These are phyloP conservation scores for Brachyptera putata DNA, from an alignment of 2,888 invertebrate species.

Conservation along the genomic window DNA sequence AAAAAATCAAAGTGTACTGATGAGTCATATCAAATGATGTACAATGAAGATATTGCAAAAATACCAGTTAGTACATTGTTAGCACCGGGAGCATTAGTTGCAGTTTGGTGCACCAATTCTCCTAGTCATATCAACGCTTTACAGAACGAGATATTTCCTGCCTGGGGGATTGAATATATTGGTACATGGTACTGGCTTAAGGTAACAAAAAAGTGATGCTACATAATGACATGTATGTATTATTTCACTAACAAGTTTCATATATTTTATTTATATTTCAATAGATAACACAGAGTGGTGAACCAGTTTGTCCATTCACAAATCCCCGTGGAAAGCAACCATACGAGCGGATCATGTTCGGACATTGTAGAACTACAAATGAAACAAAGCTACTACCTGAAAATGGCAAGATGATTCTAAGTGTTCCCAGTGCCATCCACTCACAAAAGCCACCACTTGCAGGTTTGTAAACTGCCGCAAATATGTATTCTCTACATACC, in stretches of 20 bases:
- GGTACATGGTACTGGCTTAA: constrained; percentile 89
- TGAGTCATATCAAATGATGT: constrained; percentile 66
- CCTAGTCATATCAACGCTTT: constrained; percentile 63
- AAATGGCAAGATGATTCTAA: constrained; percentile 62
- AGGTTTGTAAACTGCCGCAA: constrained; percentile 47
- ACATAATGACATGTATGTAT: background rate
- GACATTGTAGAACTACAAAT: constrained; percentile 38
- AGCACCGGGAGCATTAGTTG: constrained; percentile 62
- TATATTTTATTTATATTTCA: background rate
- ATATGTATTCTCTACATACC: too few relatives aligned
- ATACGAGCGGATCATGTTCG: constrained; percentile 75
- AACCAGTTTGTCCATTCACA: constrained; percentile 64
- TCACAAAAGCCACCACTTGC: constrained; percentile 91
- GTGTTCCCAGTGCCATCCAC: constrained; percentile 87
- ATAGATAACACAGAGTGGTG: constrained; percentile 63
- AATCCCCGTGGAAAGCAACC: constrained; percentile 74
- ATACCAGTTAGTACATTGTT: constrained; percentile 66
- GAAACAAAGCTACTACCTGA: constrained; percentile 36
- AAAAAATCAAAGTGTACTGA: constrained; percentile 59
- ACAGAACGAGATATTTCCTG: constrained; percentile 66
- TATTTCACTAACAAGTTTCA: background rate
- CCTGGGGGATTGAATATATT: constrained; percentile 68
- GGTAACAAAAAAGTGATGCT: constrained; percentile 50
- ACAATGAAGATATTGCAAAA: constrained; percentile 64
- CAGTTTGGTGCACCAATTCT: constrained; percentile 92